Evolutionary conservation across 2,113 vertebrate genomes (phyloP), one percentile per base, ranked within the genome.

Genomic region (Tupaia chinensis): DNA sequence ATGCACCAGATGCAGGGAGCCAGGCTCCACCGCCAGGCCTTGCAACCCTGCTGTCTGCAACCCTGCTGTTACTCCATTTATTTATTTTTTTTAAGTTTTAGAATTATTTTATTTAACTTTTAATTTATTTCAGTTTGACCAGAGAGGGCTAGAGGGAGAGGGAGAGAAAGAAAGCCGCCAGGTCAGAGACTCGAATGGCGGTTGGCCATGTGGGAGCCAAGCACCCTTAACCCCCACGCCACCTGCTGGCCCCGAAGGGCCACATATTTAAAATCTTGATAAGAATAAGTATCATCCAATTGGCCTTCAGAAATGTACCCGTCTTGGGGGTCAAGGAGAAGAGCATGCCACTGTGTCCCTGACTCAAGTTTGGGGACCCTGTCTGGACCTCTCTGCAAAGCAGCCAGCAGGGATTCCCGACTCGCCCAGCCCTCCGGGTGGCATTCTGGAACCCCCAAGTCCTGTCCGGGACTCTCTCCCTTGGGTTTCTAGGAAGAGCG

Each of bases 401-500:
- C 69, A 14, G 20, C 91, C 58, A 13, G 66, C 1, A 7, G 85
- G 81, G 65, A 29, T 86, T 66, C 44, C 88, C 1, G 54, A 22
- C 89, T 13, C 6, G 82, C 82, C 80, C 92, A 7, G 11, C 32
- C 88, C 91, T 91, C 86, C 34, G 91, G 96, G 94, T 90, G 88
- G 94, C 95, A 53, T 69, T 22, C 56, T 61, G 88, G 91, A 84
- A 44, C 8, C 9, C 61, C 32, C 86, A 65, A 89, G 83, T 80
- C 93, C 25, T 65, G 94, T 85, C 89, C n/a, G n/a, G 63, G 72
- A 53, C 9, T n/a, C 72, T 34, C 65, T 85, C 65, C 15, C 79
- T 89, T 54, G 84, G 95, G 93, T 96, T 92, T 95, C 94, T 83
- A 86, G 87, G 61, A 94, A 82, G 87, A 90, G 85, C 88, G 77